Base-by-base conservation (phyloP, 2,797 vertebrate genomes). In the Melanotaenia pygmaea region DNA sequence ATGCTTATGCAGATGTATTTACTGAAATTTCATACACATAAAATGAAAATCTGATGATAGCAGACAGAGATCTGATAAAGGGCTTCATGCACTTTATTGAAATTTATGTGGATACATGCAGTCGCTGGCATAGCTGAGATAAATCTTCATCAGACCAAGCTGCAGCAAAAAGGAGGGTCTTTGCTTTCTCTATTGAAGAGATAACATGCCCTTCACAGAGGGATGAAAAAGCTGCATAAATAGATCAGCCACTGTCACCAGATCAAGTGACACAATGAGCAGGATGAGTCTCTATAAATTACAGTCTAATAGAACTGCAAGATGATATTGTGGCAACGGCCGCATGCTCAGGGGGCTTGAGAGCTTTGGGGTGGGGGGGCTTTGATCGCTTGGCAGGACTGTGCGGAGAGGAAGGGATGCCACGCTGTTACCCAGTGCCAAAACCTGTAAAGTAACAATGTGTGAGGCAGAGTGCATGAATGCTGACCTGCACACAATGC, bases 211-310 rank as follows among this genome's bases (percentile, higher is more conserved):
- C 87, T 90, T 90, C 86, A 86, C 67, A 67, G 77, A 78, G 71
- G 74, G 68, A 85, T 86, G 67, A 74, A 81, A 67, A 76, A 83
- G 85, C 81, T 66, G 76, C 83, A 84, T 69, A 88, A 88, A 90
- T 79, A 85, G 78, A 90, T 87, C 82, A 57, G 54, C 79, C 72
- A 40, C 82, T 78, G 79, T 82, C 89, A 84, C 79, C 76, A 73
- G 85, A 92, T 89, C 87, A 72, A 75, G 80, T 92, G 81, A 91
- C 90, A 91, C 83, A 78, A 84, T 75, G 84, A 60, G 68, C 73
- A 20, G 74, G 66, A 37, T 28, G 73, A 76, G 77, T 76, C 79
- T 83, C 77, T 72, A 62, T 81, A 84, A 91, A 91, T 89, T 79
- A 88, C 76, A 77, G 63, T 66, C 56, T 45, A 72, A 76, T 80